phyloP scores from a whole-genome alignment of 2,888 invertebrate species.

The Euphydryas editha region DNA sequence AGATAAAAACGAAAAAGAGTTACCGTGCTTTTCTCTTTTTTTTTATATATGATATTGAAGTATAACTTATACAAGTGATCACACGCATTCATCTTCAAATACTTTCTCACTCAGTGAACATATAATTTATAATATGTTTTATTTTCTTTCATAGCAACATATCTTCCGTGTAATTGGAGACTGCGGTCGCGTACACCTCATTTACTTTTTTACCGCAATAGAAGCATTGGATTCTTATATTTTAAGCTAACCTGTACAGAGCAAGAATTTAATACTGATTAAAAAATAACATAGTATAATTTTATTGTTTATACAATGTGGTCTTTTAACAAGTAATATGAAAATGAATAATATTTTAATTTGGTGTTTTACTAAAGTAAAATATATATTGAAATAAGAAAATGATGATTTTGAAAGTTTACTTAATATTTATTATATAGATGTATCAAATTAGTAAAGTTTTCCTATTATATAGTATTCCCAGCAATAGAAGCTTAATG shows the following conservation, averaged over 20 bases:
- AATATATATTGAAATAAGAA: neutral
- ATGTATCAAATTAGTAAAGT: neutral
- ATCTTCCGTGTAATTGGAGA: slow-evolving; percentile 58
- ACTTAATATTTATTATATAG: neutral
- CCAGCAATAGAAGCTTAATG: neutral
- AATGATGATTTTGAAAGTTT: neutral
- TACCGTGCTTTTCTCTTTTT: neutral
- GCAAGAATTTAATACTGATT: slow-evolving; percentile 6
- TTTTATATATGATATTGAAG: neutral
- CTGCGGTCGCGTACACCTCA: slow-evolving; percentile 57
- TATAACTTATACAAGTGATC: neutral
- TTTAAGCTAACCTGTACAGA: slow-evolving; percentile 8
- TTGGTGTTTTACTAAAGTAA: neutral
- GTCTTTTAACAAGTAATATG: neutral
- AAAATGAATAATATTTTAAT: neutral
- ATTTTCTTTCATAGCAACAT: slow-evolving; percentile 50
- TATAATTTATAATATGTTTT: slow-evolving; percentile 41
- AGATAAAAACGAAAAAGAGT: neutral
- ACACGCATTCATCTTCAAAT: slow-evolving; percentile 18
- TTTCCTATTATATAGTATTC: neutral
- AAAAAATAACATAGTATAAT: neutral
- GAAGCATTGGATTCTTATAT: slow-evolving; percentile 25
- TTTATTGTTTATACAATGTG: neutral
- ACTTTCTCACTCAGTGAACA: slow-evolving; percentile 37
- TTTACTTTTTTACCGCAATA: slow-evolving; percentile 55